A percentile compares a stretch with the other conserved stretches of the same genome.
Conservation (phyloP, 2,113 vertebrate genomes). For the Chloropsis cyanopogon region DNA sequence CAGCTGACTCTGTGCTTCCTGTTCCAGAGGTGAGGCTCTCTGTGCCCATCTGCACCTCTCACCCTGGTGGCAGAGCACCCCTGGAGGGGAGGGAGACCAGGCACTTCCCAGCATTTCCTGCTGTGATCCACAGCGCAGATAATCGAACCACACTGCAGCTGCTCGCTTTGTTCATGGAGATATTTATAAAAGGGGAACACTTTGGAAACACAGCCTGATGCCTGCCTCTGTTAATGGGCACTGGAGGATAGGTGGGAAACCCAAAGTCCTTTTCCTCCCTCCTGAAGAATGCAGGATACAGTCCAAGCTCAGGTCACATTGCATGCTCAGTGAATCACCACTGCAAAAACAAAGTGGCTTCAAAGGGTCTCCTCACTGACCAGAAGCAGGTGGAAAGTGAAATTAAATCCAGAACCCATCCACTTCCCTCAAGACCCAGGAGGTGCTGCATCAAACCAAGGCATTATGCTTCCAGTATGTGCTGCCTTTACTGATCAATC, state of each 20-base stretch:
- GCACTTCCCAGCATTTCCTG: background rate
- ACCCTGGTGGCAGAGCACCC: background rate
- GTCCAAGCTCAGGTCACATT: background rate
- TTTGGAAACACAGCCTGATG: background rate
- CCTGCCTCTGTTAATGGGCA: background rate
- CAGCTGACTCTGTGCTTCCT: accelerated
- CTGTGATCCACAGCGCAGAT: background rate
- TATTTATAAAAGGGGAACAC: background rate
- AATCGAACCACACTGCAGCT: background rate
- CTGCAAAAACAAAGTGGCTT: background rate
- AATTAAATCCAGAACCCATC: background rate
- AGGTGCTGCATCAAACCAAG: background rate
- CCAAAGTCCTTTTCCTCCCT: background rate
- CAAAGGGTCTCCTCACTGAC: background rate
- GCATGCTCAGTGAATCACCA: background rate
- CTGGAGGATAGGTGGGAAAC: background rate
- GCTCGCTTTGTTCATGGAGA: background rate
- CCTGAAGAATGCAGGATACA: background rate
- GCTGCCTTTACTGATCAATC: background rate
- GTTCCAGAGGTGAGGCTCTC: accelerated
- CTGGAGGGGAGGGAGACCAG: background rate
- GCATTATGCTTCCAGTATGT: background rate
- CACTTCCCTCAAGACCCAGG: background rate
- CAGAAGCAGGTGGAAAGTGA: background rate
- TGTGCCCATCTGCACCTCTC: background rate